Conservation (phyloP, 2,888 invertebrate species). For the Melanophora roralis region DNA sequence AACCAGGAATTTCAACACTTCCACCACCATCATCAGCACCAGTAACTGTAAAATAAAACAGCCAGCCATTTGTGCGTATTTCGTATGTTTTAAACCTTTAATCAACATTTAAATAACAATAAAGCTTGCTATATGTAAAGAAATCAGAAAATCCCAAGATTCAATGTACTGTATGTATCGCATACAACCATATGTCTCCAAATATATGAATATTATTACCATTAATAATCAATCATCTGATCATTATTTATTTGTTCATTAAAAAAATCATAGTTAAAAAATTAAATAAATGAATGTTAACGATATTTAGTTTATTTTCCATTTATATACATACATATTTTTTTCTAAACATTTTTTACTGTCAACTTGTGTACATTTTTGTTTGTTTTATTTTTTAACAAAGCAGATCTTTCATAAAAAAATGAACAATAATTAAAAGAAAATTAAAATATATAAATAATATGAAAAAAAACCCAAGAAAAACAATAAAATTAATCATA, state of each 20-base stretch:
- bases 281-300: too few species aligned
- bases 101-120: conserved; percentile 18
- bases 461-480: conserved; percentile 13
- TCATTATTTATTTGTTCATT: conserved; percentile 16
- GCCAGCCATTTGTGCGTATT: conserved; percentile 25
- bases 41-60: conserved; percentile 52
- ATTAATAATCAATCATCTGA: conserved; percentile 15
- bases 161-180: conserved; percentile 18
- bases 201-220: conserved; percentile 27
- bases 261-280: conserved; percentile 1
- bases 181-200: conserved; percentile 18
- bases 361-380: conserved; percentile 42
- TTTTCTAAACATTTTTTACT: conserved; percentile 7
- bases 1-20: conserved; percentile 52
- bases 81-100: conserved; percentile 13
- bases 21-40: conserved; percentile 49
- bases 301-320: conserved; percentile 35
- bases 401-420: conserved; percentile 42
- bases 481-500: conserved; percentile 57
- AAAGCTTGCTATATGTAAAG: conserved; percentile 28
- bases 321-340: conserved; percentile 7
- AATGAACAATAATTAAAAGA: conserved; percentile 48
- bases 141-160: neutral
- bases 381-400: conserved; percentile 33
- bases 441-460: conserved; percentile 23